phyloP scores from a whole-genome alignment of 2,113 vertebrate species.

The Pongo abelii region DNA sequence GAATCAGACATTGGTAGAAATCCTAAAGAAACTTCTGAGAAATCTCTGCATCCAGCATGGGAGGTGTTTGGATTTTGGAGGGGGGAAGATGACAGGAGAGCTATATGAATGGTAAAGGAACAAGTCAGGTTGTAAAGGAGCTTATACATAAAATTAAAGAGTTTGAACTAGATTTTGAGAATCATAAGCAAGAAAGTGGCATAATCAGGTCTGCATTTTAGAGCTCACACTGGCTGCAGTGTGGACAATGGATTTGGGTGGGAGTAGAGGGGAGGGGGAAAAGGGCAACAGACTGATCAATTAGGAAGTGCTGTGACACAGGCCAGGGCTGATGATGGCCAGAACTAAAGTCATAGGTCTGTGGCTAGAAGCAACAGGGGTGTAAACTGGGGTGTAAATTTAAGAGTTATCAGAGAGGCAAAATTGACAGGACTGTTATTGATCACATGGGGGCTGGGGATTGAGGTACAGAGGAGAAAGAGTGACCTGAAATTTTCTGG shows the following conservation, averaged over 20 bases:
- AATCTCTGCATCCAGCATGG: background rate
- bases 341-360: background rate
- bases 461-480: background rate
- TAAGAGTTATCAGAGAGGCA: background rate
- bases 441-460: background rate
- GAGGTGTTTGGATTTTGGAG: background rate
- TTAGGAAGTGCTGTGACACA: background rate
- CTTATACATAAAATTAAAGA: background rate
- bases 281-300: background rate
- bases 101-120: background rate
- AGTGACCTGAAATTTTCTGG: background rate
- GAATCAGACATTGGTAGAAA: constrained; percentile 28
- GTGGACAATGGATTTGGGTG: background rate
- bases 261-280: background rate
- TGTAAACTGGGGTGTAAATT: background rate
- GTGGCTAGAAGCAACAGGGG: background rate
- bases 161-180: background rate
- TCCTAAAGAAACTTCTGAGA: background rate
- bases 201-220: background rate
- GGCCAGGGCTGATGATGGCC: background rate
- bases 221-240: background rate
- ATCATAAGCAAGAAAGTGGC: background rate
- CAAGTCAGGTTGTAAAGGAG: background rate
- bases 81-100: background rate
- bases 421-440: background rate